phyloP scores from a whole-genome alignment of 2,888 invertebrate genomes.

The Euspilapteryx auroguttella region DNA sequence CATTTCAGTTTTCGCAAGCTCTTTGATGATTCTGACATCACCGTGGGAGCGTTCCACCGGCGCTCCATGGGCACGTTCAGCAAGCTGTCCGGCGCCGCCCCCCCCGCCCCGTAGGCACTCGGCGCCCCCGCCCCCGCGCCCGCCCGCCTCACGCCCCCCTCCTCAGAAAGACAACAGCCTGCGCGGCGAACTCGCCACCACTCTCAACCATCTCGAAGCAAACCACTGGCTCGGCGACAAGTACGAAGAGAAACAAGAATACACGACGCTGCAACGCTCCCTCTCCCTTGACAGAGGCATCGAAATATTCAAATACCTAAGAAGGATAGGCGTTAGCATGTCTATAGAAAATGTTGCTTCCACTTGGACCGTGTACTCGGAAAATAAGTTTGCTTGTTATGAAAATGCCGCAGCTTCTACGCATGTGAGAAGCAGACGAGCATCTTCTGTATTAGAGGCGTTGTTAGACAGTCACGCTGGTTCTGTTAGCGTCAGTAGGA shows the following conservation, averaged over 20 bases:
- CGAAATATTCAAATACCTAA: conserved; percentile 33
- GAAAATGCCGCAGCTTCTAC: conserved; percentile 49
- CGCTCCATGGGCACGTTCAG: conserved; percentile 78
- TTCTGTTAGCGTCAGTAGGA: too few species aligned
- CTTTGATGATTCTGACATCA: conserved; percentile 77
- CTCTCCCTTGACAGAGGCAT: conserved; percentile 40
- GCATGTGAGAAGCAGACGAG: conserved; percentile 37
- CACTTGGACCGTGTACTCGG: conserved; percentile 29
- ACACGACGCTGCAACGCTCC: conserved; percentile 31
- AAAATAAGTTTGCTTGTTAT: conserved; percentile 24
- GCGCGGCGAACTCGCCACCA: too few species aligned
- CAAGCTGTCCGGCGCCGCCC: conserved; percentile 66
- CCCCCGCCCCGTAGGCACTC: conserved; percentile 47
- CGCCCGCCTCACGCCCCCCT: too few species aligned
- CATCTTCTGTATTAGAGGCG: conserved; percentile 29
- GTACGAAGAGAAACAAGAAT: conserved; percentile 22
- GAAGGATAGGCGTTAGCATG: conserved; percentile 27
- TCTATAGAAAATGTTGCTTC: conserved; percentile 20
- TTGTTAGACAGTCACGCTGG: too few species aligned
- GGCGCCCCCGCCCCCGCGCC: too few species aligned
- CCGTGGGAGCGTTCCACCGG: conserved; percentile 76
- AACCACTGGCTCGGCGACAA: conserved; percentile 35
- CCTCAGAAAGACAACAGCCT: too few species aligned
- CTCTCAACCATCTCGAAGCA: conserved; percentile 28
- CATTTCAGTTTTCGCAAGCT: conserved; percentile 82